A percentile compares a stretch with the other conserved stretches of the same genome.
These are phyloP conservation scores for Nansenia antarctica DNA, from an alignment of 2,113 vertebrate genomes.

Conservation along the genomic window DNA sequence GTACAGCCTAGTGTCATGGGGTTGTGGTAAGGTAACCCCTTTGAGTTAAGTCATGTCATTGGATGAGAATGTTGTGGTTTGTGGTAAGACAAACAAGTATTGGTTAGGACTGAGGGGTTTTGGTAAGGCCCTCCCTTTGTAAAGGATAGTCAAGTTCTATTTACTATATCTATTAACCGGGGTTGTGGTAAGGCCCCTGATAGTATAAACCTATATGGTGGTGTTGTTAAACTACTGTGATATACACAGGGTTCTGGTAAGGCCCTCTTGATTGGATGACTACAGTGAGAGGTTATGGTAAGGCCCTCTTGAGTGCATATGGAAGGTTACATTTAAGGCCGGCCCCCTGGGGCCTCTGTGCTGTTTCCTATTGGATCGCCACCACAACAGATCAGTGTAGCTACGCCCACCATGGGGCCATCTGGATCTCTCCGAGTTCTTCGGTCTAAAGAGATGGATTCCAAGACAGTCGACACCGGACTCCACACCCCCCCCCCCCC, in stretches of 20 bases:
- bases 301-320: slow-evolving; percentile 33
- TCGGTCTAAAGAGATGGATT: slow-evolving; percentile 43
- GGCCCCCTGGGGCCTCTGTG: slow-evolving; percentile 10
- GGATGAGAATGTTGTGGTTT: slow-evolving; percentile 7
- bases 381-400: slow-evolving; percentile 51
- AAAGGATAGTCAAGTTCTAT: slow-evolving; percentile 37
- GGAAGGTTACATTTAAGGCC: slow-evolving; percentile 12
- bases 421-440: slow-evolving; percentile 42
- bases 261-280: slow-evolving; percentile 20
- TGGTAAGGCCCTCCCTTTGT: slow-evolving; percentile 70
- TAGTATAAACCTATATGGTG: slow-evolving; percentile 5
- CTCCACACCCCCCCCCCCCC: too few relatives aligned
- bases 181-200: slow-evolving; percentile 69
- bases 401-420: slow-evolving; percentile 32
- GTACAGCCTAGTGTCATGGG: slow-evolving; percentile 2
- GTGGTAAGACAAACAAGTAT: slow-evolving; percentile 17
- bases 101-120: slow-evolving; percentile 55
- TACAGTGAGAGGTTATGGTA: slow-evolving; percentile 40
- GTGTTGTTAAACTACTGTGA: slow-evolving; percentile 24
- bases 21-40: slow-evolving; percentile 34
- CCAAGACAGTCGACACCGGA: slow-evolving; percentile 13
- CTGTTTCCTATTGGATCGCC: slow-evolving; percentile 23
- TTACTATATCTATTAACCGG: slow-evolving; percentile 39
- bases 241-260: slow-evolving; percentile 17
- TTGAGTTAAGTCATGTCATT: slow-evolving; percentile 6